Evolutionary conservation across 2,888 invertebrate species (phyloP).

Genomic region (Acronicta aceris): DNA sequence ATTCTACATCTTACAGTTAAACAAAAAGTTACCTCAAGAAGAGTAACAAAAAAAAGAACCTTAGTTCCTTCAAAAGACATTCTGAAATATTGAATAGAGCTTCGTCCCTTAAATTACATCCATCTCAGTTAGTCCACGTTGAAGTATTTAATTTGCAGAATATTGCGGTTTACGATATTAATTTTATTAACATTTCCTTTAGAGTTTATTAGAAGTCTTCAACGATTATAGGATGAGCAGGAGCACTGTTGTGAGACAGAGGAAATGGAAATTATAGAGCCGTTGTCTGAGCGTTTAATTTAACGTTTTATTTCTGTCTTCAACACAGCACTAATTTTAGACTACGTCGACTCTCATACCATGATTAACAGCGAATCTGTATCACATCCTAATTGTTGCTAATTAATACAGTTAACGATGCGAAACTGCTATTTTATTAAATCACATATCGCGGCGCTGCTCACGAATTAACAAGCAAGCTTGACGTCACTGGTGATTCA

Average conservation of each 20-base stretch:
- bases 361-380: slow-evolving; percentile 20
- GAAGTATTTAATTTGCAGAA: background rate
- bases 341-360: background rate
- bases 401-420: slow-evolving; percentile 57
- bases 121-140: no score
- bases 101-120: background rate
- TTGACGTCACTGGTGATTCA: slow-evolving; percentile 65
- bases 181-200: no score
- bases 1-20: slow-evolving; percentile 3
- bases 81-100: slow-evolving; percentile 9
- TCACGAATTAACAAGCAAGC: slow-evolving; percentile 55
- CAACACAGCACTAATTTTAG: background rate
- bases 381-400: slow-evolving; percentile 37
- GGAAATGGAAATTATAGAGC: background rate
- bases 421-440: slow-evolving; percentile 58
- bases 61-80: slow-evolving; percentile 15
- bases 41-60: background rate
- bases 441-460: slow-evolving; percentile 56
- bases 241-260: background rate
- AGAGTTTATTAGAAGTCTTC: no score
- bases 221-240: no score
- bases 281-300: background rate
- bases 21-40: slow-evolving; percentile 4
- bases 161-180: no score
- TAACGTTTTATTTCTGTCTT: background rate